These are phyloP conservation scores for Subanguina moxae DNA, from an alignment of 1,140 invertebrate species.

Conservation along the genomic window DNA sequence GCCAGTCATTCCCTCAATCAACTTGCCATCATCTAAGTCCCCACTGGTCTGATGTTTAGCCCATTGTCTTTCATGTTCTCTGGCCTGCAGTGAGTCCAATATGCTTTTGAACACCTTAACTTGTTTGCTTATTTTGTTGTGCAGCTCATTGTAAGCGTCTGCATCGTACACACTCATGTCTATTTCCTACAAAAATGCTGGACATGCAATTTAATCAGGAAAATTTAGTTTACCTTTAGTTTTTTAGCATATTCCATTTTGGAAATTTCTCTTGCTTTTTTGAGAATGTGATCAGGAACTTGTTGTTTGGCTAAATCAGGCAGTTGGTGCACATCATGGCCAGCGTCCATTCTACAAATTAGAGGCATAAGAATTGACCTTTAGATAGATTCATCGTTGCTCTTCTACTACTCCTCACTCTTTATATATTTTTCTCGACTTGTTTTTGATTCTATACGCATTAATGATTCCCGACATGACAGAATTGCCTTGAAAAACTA, in stretches of 20 bases:
- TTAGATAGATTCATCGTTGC: too few species aligned
- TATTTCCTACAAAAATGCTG: constrained; percentile 69
- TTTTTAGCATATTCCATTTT: constrained; percentile 79
- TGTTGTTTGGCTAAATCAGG: constrained; percentile 82
- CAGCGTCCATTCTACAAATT: constrained; percentile 71
- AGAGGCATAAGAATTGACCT: not conserved
- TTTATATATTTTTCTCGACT: too few species aligned
- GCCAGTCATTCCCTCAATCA: constrained; percentile 76
- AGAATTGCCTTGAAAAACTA: too few species aligned
- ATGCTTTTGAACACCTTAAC: constrained; percentile 66
- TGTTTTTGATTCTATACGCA: too few species aligned
- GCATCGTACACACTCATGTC: constrained; percentile 91
- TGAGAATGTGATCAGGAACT: constrained; percentile 76
- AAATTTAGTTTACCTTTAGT: constrained; percentile 32
- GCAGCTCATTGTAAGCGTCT: constrained; percentile 77
- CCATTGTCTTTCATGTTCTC: constrained; percentile 89
- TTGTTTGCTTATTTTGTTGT: constrained; percentile 72
- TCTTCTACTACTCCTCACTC: too few species aligned
- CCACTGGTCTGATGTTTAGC: constrained; percentile 82
- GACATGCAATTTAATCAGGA: not conserved
- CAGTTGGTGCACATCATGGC: constrained; percentile 83
- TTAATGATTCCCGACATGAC: too few species aligned
- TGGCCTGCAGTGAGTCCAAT: constrained; percentile 70
- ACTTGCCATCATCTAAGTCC: constrained; percentile 87
- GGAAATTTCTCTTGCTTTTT: constrained; percentile 86